phyloP scores from a whole-genome alignment of 1,140 invertebrate species.

The Orchesella cincta region DNA sequence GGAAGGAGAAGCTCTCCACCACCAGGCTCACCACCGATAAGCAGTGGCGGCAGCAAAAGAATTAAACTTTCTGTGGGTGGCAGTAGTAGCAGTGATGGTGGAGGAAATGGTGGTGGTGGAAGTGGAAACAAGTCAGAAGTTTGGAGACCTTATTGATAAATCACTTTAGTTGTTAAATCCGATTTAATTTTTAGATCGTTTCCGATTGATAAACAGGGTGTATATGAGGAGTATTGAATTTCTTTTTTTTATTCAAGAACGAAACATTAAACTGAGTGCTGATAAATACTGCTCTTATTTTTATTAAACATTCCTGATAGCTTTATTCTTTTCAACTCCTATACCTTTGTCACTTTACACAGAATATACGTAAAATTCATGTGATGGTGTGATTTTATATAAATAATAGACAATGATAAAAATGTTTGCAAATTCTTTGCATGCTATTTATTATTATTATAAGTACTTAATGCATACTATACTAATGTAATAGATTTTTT shows the following conservation, averaged over 20 bases:
- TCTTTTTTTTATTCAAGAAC: too few relatives aligned
- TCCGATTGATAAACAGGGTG: neutral
- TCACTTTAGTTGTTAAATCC: too few relatives aligned
- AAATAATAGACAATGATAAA: neutral
- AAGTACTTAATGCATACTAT: too few relatives aligned
- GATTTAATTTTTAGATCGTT: too few relatives aligned
- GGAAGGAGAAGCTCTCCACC: neutral
- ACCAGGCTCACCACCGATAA: neutral
- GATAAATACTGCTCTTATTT: too few relatives aligned
- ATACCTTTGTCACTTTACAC: neutral
- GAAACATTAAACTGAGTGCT: too few relatives aligned
- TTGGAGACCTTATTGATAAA: slow-evolving; percentile 45
- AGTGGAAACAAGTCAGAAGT: slow-evolving; percentile 36
- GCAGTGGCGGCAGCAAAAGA: slow-evolving; percentile 15
- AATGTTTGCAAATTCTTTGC: too few relatives aligned
- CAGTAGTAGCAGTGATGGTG: neutral
- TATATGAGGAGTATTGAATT: too few relatives aligned
- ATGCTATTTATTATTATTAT: too few relatives aligned
- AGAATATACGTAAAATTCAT: slow-evolving; percentile 18
- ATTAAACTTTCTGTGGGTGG: slow-evolving; percentile 20
- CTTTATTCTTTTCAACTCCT: too few relatives aligned
- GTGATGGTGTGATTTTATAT: slow-evolving; percentile 14
- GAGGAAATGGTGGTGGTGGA: neutral
- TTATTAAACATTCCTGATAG: too few relatives aligned
- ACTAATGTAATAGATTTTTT: too few relatives aligned